phyloP scores from a whole-genome alignment of 2,797 vertebrate genomes.

The Bucorvus abyssinicus region DNA sequence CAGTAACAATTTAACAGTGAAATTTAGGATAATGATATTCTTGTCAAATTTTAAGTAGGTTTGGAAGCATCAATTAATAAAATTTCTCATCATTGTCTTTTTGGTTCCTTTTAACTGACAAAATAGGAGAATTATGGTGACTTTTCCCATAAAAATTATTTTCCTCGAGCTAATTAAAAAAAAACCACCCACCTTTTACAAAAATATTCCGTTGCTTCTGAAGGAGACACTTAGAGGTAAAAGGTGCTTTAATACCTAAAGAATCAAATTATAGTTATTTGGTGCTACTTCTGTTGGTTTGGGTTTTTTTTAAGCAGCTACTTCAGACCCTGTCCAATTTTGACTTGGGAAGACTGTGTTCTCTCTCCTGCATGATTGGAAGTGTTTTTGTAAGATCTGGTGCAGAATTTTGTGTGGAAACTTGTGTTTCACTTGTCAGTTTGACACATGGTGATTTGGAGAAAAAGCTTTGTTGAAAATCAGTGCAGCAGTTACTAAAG shows the following conservation, averaged over 20 bases:
- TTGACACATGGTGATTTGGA: not conserved
- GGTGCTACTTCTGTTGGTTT: not conserved
- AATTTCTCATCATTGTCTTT: not conserved
- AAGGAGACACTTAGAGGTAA: not conserved
- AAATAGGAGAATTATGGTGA: not conserved
- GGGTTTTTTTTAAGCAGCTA: not conserved
- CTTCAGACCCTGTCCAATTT: not conserved
- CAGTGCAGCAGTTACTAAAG: not conserved
- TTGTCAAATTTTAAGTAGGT: not conserved
- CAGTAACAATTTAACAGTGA: not conserved
- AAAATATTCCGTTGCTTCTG: not conserved
- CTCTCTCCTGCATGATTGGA: not conserved
- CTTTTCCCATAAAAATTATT: not conserved
- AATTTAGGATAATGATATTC: not conserved
- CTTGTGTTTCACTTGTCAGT: not conserved
- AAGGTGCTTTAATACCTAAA: not conserved
- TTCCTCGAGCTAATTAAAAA: not conserved
- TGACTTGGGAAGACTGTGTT: not conserved
- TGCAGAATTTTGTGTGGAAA: not conserved
- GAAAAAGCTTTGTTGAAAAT: not conserved
- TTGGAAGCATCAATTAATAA: not conserved
- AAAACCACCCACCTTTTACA: not conserved
- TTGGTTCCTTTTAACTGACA: not conserved
- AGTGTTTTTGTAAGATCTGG: not conserved
- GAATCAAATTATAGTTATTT: not conserved